Base-by-base conservation (phyloP, 2,113 vertebrate genomes). In the Hemicordylus capensis region DNA sequence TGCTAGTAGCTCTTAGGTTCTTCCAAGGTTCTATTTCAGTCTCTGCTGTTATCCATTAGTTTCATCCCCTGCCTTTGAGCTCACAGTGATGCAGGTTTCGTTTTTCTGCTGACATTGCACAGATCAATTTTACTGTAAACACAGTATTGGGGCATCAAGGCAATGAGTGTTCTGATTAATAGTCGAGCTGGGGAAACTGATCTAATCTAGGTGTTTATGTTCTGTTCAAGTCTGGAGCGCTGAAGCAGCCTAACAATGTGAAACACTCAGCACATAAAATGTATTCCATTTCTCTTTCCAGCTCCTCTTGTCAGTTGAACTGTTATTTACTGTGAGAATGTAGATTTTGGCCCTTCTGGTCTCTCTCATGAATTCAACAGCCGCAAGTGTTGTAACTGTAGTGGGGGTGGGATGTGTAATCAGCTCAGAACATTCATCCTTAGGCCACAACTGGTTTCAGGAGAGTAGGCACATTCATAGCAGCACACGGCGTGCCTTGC, bases 261-360 rank as follows among this genome's bases (percentile, higher is more conserved):
- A 64, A 88, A 34, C 80, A 83, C 11, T 67, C 63, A 67, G 83
- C 81, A 46, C 7, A 86, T 5, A n/a, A 81, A 19, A 28, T 63
- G 26, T 44, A n/a, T 17, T 72, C 34, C 84, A 26, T 88, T 83
- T 51, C 28, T 76, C 28, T 24, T 8, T 11, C 73, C 1, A 0
- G 74, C 81, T 73, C 54, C 3, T 24, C 88, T 63, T 84, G 56
- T 85, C 87, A 91, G 83, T 76, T 83, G 86, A 61, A 26, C 34
- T 59, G 58, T 14, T 86, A n/a, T 86, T 95, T 92, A 90, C 56
- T 63, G 31, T 92, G 88, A 83, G 79, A 93, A 91, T 58, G 46
- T 56, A 75, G 70, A 39, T 85, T 12, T 85, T 81, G 86, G 51
- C 77, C 83, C 19, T 80, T 85, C 63, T 24, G 72, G 3, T 54